Base-by-base conservation (phyloP, 2,888 invertebrate species). In the Amphipyra berbera region DNA sequence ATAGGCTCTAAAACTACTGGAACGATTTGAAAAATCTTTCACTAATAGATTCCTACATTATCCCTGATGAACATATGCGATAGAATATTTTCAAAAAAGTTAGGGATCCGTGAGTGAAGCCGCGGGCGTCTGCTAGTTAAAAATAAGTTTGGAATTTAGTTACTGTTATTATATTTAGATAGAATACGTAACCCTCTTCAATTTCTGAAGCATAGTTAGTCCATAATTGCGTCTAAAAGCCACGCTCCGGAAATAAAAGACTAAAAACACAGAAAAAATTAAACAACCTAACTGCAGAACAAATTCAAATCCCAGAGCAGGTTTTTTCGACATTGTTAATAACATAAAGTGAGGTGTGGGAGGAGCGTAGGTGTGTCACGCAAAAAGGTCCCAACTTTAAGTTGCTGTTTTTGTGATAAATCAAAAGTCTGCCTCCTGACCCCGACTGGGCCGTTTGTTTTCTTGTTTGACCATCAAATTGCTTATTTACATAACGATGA, bases 321-420 rank as follows among this genome's bases (percentile, higher is more conserved):
- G 83, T 86, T 85, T 82, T 82, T 87, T 81, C 73, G 73, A 81
- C 81, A 81, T 83, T 80, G 82, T 82, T 82, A 83, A 82, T 83
- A 78, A 75, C 77, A 78, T 62, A 72, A 76, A 73, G 80, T 77
- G 76, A 69, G 71, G 80, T 63, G 78, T 79, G 64, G 79, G 79
- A 41, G 77, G 61, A 58, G 50, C 62, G 84, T 83, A 71, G 83
- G 84, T 75, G 84, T 78, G 79, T 75, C 68, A 78, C 77, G 88
- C 85, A 87, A 88, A 87, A 88, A 87, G 84, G 81, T 76, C 33
- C 79, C 79, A 82, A 67, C 45, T 68, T 68, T 75, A 79, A 77
- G 75, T 77, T 77, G 67, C 68, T 82, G 84, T 88, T 88, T 88
- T 87, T 83, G 85, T 85, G 77, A 87, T 87, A 86, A 88, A 87